phyloP scores from a whole-genome alignment of 2,113 vertebrate species.

The Brienomyrus brachyistius region DNA sequence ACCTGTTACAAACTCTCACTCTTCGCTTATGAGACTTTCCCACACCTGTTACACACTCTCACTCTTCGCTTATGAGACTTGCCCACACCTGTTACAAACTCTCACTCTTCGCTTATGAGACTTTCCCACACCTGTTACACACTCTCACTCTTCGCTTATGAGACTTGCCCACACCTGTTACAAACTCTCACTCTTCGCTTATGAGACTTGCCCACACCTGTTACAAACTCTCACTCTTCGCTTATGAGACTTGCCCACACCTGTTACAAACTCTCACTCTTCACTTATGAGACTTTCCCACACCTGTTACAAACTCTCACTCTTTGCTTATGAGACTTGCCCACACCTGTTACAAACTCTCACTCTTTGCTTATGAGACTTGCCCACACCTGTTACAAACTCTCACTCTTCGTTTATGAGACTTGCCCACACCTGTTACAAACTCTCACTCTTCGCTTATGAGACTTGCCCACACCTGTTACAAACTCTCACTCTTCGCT shows the following conservation, averaged over 20 bases:
- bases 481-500: constrained; percentile 57
- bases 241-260: constrained; percentile 34
- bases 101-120: constrained; percentile 35
- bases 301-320: constrained; percentile 60
- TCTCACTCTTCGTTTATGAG: constrained; percentile 27
- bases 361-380: neutral
- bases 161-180: constrained; percentile 42
- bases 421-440: constrained; percentile 42
- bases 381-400: constrained; percentile 34
- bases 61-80: constrained; percentile 35
- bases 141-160: constrained; percentile 27
- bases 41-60: constrained; percentile 55
- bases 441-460: constrained; percentile 50
- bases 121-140: constrained; percentile 35
- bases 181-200: constrained; percentile 49
- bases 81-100: constrained; percentile 49
- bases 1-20: constrained; percentile 58
- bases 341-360: constrained; percentile 56
- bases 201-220: constrained; percentile 44
- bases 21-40: constrained; percentile 26
- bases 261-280: constrained; percentile 58
- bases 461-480: constrained; percentile 44
- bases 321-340: constrained; percentile 19
- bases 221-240: constrained; percentile 59
- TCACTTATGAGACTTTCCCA: constrained; percentile 31